These are phyloP conservation scores for Geothlypis trichas DNA, from an alignment of 2,113 vertebrate genomes.

Conservation along the genomic window DNA sequence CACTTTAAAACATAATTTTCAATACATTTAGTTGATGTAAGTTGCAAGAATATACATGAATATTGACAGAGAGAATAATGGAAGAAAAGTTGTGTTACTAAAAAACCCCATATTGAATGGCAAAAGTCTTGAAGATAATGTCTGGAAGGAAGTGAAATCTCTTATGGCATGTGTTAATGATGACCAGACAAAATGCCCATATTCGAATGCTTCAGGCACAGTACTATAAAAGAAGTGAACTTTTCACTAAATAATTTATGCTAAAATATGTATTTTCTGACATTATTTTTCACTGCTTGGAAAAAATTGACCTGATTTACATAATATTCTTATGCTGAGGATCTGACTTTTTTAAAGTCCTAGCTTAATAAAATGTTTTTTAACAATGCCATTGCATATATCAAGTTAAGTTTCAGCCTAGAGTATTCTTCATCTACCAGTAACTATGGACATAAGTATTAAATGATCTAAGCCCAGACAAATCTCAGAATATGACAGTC, in stretches of 20 bases:
- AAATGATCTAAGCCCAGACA: not conserved
- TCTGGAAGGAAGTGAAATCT: slow-evolving; percentile 40
- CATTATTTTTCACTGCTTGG: slow-evolving; percentile 77
- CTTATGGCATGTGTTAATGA: slow-evolving; percentile 37
- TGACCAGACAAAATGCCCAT: slow-evolving; percentile 38
- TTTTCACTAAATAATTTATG: slow-evolving; percentile 80
- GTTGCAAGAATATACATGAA: not conserved
- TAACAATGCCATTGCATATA: slow-evolving; percentile 42
- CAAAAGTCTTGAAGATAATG: slow-evolving; percentile 3
- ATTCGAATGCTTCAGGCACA: slow-evolving; percentile 55
- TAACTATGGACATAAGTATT: not conserved
- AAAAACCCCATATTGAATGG: not conserved
- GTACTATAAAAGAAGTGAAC: slow-evolving; percentile 75
- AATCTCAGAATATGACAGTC: slow-evolving; percentile 25
- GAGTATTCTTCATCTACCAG: slow-evolving; percentile 42
- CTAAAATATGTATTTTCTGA: slow-evolving; percentile 84
- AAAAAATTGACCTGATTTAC: slow-evolving; percentile 77
- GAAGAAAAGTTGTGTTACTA: not conserved
- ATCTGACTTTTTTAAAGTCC: slow-evolving; percentile 59
- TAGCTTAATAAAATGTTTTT: slow-evolving; percentile 62
- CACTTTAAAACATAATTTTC: not conserved
- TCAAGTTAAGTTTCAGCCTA: slow-evolving; percentile 19
- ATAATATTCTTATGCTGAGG: slow-evolving; percentile 69
- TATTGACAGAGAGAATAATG: not conserved
- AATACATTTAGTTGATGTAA: not conserved